Base-by-base conservation (phyloP, 2,888 invertebrate species). In the Sarcophaga variegata region DNA sequence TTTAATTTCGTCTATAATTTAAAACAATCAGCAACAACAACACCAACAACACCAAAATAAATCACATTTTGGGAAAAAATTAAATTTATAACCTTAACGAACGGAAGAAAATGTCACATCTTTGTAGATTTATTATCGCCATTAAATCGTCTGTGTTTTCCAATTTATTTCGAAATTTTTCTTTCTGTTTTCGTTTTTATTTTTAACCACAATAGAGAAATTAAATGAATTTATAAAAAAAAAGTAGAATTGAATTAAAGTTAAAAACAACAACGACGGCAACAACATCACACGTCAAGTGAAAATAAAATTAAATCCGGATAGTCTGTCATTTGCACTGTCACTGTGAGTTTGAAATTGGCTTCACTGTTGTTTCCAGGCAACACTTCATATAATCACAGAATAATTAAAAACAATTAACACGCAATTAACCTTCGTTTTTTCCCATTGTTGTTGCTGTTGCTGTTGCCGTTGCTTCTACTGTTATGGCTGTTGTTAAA, bases 381-480 rank as follows among this genome's bases (percentile, higher is more conserved):
- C 27, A 81, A 70, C 72, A 66, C 60, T 84, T 54, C 62, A 79
- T 20, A 72, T 81, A 87, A 84, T 75, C 75, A 79, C 37, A 78
- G 66, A 77, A 77, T 75, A 81, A 86, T 78, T 78, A 66, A 75
- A 74, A 81, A 71, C 78, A 81, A 79, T 87, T 84, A 84, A 81
- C 78, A 87, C 45, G 49, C 71, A 84, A 79, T 81, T 84, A 81
- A 79, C 70, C 59, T 71, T 74, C 59, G 1, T 67, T 81, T 54
- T 71, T 82, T 14, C 5, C 1, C 10, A 37, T 66, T 20, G 1
- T n/a, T 69, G 47, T 22, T 17, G n/a, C 17, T 45, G 37, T 4
- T 77, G 17, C 12, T n/a, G 12, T 47, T 27, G 49, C 49, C 6
- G 0, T 66, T 60, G 12, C n/a, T 45, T 64, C 64, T 64, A 12